Percentiles rank a stretch among this genome's conserved stretches.
Evolutionary conservation across 1,140 invertebrate species (phyloP).

Genomic region (Pseudomyrmex pallidus): DNA sequence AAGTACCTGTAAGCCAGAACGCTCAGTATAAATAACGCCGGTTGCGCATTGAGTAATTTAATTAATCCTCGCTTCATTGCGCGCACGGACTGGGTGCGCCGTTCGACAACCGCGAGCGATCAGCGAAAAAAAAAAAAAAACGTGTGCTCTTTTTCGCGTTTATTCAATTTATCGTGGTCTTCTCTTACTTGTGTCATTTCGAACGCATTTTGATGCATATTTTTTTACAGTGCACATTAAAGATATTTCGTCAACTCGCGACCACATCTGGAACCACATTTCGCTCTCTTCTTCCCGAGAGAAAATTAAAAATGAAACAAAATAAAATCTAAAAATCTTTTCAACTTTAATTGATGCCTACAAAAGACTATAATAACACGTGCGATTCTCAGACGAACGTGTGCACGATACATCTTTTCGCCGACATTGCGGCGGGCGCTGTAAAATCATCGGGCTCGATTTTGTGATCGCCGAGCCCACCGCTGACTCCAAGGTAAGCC

Average conservation of each 20-base stretch:
- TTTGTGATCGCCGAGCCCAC: constrained; percentile 5
- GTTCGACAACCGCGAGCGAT: constrained; percentile 4
- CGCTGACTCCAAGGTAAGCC: constrained; percentile 11
- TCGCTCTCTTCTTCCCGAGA: no score
- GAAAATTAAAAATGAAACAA: no score
- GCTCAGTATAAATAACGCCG: constrained; percentile 19
- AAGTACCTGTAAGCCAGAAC: constrained; percentile 80
- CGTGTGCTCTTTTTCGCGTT: no score
- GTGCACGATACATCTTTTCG: constrained; percentile 3
- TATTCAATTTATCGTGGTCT: no score
- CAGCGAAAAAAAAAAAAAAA: not conserved
- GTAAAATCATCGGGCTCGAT: not conserved
- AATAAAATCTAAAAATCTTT: no score
- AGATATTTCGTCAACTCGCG: no score
- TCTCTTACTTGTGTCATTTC: no score
- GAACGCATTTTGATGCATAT: no score
- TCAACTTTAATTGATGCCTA: no score
- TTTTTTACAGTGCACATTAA: no score
- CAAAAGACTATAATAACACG: not conserved
- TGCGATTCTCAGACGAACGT: not conserved
- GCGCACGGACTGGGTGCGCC: constrained; percentile 29
- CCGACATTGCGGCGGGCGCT: not conserved
- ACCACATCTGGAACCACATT: no score
- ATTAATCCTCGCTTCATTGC: constrained; percentile 39
- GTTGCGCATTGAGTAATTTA: constrained; percentile 31